A percentile compares a stretch with the other conserved stretches of the same genome.
phyloP scores from a whole-genome alignment of 2,113 vertebrate genomes.

The Alligator sinensis region DNA sequence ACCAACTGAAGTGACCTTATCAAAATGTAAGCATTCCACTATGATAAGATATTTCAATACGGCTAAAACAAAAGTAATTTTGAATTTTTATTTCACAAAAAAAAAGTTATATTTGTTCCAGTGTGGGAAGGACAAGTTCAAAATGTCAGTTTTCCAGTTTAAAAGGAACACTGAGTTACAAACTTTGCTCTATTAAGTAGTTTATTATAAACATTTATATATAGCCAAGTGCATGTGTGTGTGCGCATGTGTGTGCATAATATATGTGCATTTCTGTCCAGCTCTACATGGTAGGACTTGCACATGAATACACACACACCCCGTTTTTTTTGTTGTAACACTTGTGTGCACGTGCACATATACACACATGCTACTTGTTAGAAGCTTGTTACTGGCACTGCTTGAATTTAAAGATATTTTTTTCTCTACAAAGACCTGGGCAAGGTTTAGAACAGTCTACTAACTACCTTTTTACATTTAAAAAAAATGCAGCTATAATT shows the following conservation, averaged over 20 bases:
- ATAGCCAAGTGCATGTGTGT: too few relatives aligned
- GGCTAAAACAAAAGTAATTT: background rate
- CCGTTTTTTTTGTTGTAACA: too few relatives aligned
- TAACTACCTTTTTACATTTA: background rate
- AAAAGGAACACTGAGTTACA: background rate
- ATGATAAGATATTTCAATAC: rapidly evolving
- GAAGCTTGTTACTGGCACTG: too few relatives aligned
- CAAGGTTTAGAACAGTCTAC: background rate
- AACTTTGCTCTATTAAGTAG: background rate
- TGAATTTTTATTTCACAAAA: background rate
- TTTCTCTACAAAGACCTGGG: background rate
- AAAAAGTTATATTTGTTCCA: background rate
- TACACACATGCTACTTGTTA: too few relatives aligned
- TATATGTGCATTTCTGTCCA: too few relatives aligned
- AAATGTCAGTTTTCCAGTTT: background rate
- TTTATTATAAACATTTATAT: background rate
- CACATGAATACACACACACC: too few relatives aligned
- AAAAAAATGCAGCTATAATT: background rate
- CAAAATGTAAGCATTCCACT: background rate
- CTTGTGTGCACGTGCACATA: too few relatives aligned
- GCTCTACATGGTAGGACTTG: too few relatives aligned
- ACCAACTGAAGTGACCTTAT: background rate
- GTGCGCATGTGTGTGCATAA: too few relatives aligned
- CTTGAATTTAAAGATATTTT: too few relatives aligned
- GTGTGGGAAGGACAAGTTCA: background rate